Evolutionary conservation across 2,888 invertebrate genomes (phyloP).

Genomic region (Lapara coniferarum): DNA sequence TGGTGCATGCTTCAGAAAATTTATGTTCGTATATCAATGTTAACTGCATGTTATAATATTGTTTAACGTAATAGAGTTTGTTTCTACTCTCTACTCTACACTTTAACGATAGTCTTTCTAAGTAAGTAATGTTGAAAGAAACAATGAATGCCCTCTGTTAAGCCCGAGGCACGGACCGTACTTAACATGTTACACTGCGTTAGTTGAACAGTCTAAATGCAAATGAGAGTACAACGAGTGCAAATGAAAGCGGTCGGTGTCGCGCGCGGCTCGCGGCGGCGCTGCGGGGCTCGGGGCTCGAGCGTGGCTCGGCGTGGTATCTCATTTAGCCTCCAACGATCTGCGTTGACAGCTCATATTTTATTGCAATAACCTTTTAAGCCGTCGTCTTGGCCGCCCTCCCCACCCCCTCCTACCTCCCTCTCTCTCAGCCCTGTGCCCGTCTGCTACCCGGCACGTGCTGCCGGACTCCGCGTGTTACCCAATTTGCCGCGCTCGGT

Average conservation of each 20-base stretch:
- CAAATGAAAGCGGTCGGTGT: not conserved
- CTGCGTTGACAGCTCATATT: constrained; percentile 12
- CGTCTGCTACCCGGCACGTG: not conserved
- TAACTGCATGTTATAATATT: no score
- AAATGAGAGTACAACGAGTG: constrained; percentile 2
- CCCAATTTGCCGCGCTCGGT: not conserved
- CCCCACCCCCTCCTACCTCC: not conserved
- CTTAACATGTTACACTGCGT: not conserved
- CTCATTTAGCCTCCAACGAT: not conserved
- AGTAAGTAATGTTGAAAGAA: not conserved
- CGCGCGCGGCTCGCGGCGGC: not conserved
- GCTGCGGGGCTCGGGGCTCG: not conserved
- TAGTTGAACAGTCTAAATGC: constrained; percentile 1
- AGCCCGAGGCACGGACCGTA: not conserved
- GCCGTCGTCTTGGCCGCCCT: not conserved
- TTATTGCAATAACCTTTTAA: constrained; percentile 5
- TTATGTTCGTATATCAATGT: no score
- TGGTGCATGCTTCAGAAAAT: no score
- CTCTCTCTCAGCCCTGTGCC: not conserved
- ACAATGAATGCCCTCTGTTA: constrained; percentile 2
- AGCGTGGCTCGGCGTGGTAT: not conserved
- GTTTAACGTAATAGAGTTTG: not conserved
- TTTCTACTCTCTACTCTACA: not conserved
- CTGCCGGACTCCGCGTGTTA: no score
- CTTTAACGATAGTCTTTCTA: not conserved